Evolutionary conservation across 2,888 invertebrate genomes (phyloP), one percentile per base, ranked within the genome.

Genomic region (Drosophila prostipennis): DNA sequence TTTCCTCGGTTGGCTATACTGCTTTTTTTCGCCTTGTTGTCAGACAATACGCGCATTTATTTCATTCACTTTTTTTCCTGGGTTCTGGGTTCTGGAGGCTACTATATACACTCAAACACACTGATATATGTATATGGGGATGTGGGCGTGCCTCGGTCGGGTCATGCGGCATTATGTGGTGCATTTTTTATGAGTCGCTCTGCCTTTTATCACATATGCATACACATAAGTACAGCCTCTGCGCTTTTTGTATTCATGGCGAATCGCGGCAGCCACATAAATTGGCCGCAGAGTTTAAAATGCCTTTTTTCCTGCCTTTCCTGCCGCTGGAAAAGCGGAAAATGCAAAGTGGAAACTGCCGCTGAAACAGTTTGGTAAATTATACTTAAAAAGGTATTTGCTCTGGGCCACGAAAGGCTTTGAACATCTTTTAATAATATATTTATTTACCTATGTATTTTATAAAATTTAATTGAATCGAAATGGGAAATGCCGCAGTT

Each of bases 171-270:
- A 81, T 81, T 81, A 81, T 87, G 76, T 76, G 80, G 72, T 81
- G 79, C 81, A 78, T 87, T 81, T 81, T 81, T 87, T 81, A 81
- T 81, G 72, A 84, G 72, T 71, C 78, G 56, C 78, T 64, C 46
- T 70, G 80, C 65, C 86, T 83, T 86, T 86, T 86, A 86, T 81
- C 80, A 68, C 87, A 80, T 86, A 76, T 81, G 80, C 84, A 86
- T 76, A 77, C 72, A 80, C 75, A 75, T 51, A 54, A 49, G 54
- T 71, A 34, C 54, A 55, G 61, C n/a, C 52, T 51, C 34, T 42
- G 34, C 65, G 59, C 56, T 72, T 52, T 61, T 71, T 77, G 60
- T 61, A 60, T 75, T 67, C 56, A 56, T 60, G 48, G 53, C 43
- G 49, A 71, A 71, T 72, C 72, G 70, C 72, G 55, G 54, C 64